These are phyloP conservation scores for Phrynocephalus vlangalii DNA, from an alignment of 2,797 vertebrate species.

Conservation along the genomic window DNA sequence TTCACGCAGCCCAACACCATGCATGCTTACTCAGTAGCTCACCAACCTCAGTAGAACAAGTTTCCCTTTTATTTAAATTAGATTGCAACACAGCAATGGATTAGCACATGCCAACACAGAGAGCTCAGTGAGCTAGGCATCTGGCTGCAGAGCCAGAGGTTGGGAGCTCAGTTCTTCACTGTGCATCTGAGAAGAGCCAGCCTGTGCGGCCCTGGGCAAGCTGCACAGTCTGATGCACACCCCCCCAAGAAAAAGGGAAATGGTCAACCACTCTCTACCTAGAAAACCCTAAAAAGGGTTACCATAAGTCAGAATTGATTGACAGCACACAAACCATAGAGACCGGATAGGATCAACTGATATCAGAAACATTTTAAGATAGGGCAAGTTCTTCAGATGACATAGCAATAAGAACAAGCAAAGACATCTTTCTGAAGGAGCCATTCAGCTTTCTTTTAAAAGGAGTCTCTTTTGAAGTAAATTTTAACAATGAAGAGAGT, in stretches of 20 bases:
- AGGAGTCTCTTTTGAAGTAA: neutral
- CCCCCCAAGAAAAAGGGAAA: no score
- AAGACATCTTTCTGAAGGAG: neutral
- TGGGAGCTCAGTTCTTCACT: no score
- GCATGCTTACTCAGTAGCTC: neutral
- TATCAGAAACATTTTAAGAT: neutral
- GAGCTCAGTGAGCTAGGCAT: neutral
- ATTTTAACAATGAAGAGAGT: no score
- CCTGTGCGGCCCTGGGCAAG: no score
- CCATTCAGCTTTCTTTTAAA: neutral
- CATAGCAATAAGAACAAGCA: neutral
- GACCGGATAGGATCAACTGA: neutral
- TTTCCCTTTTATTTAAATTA: neutral
- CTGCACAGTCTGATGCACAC: no score
- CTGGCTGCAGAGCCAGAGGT: no score
- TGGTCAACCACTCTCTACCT: no score
- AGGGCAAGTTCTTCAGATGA: neutral
- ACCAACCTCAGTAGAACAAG: neutral
- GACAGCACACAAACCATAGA: no score
- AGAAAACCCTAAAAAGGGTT: no score
- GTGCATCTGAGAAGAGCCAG: no score
- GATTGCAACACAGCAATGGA: neutral
- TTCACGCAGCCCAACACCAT: neutral
- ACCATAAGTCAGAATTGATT: no score
- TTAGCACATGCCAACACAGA: neutral